phyloP scores from a whole-genome alignment of 1,140 invertebrate species.

The Mamestra configurata region DNA sequence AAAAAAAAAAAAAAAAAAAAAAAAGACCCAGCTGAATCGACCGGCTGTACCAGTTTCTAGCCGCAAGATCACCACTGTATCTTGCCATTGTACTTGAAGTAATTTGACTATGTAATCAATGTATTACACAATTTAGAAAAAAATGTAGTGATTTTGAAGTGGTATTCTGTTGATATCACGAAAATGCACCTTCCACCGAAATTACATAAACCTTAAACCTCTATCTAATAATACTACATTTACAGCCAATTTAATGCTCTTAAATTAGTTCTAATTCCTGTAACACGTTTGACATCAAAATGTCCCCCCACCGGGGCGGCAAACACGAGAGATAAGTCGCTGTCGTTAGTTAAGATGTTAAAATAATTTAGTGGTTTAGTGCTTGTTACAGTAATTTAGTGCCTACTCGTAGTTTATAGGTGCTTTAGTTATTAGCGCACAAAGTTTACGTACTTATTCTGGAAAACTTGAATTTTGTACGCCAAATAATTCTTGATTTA shows the following conservation, averaged over 20 bases:
- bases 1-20: too few species aligned
- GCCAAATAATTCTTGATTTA: too few species aligned
- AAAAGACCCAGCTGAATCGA: too few species aligned
- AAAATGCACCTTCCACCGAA: too few species aligned
- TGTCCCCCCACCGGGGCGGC: not conserved
- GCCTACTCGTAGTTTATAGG: not conserved
- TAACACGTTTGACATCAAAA: slow-evolving; percentile 1
- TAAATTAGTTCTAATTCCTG: not conserved
- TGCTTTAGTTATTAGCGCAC: not conserved
- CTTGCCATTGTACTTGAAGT: too few species aligned
- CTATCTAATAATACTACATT: not conserved
- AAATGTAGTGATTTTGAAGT: too few species aligned
- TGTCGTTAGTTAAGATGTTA: slow-evolving; percentile 5
- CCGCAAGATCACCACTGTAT: too few species aligned
- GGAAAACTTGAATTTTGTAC: too few species aligned
- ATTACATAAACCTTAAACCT: not conserved
- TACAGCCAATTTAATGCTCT: not conserved
- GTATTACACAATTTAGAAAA: too few species aligned
- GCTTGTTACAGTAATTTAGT: not conserved
- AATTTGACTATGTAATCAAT: too few species aligned
- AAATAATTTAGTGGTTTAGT: slow-evolving; percentile 5
- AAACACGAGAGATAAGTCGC: slow-evolving; percentile 5
- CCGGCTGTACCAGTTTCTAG: too few species aligned
- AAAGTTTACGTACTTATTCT: slow-evolving; percentile 14
- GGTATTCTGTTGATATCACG: too few species aligned